phyloP scores from a whole-genome alignment of 2,113 vertebrate genomes.

The Phyllostomus discolor region DNA sequence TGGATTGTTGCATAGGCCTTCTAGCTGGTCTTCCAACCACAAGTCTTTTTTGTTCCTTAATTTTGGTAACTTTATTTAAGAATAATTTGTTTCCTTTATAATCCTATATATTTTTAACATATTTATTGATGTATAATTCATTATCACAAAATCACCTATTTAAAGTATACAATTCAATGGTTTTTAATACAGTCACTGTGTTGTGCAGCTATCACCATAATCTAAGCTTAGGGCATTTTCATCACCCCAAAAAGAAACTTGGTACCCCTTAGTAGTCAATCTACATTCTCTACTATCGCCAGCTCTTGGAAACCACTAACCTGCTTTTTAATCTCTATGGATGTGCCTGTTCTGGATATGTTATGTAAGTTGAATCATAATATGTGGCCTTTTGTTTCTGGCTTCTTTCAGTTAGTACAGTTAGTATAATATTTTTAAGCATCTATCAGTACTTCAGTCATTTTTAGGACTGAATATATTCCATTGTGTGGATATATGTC shows the following conservation, averaged over 20 bases:
- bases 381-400: neutral
- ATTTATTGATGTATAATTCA: neutral
- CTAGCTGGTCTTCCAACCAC: neutral
- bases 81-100: neutral
- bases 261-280: neutral
- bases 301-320: neutral
- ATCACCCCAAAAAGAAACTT: neutral
- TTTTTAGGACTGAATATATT: neutral
- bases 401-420: neutral
- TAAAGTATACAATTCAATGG: neutral
- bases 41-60: neutral
- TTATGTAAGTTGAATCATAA: neutral
- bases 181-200: neutral
- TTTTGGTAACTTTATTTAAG: conserved; percentile 1
- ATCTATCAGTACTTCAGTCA: neutral
- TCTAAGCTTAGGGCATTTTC: neutral
- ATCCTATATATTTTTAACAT: neutral
- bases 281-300: too few species aligned
- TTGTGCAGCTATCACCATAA: neutral
- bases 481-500: neutral
- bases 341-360: neutral
- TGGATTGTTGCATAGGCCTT: neutral
- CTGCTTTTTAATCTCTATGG: neutral
- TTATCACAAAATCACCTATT: neutral
- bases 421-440: neutral